Base-by-base conservation (phyloP, 2,113 vertebrate species). In the Cyanoderma ruficeps region DNA sequence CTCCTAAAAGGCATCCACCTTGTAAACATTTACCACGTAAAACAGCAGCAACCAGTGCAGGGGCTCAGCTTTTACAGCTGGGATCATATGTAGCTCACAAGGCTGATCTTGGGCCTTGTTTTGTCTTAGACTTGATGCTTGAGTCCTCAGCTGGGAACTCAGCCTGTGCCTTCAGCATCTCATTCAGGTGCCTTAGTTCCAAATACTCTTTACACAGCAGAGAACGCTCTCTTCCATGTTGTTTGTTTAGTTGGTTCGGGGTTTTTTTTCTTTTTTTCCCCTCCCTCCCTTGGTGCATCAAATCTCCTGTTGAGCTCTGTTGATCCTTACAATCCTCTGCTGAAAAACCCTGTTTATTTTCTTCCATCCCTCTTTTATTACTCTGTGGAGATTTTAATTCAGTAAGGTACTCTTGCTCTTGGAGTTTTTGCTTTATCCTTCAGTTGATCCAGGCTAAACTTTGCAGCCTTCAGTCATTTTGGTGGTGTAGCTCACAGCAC, bases 251-350 rank as follows among this genome's bases (percentile, higher is more conserved):
- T 35, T 46, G 12, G 2, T 35, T 27, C 49, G 16, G 19, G 47
- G 22, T 13, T 23, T 14, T 30, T 39, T 50, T 2, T 39, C 17
- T 10, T 18, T 28, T 5, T 2, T 0, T 1, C 37, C 1, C 3
- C 5, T 2, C 4, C 7, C 3, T 27, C 3, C 6, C 4, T 39
- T 6, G 3, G 7, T 47, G 13, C 16, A 15, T 79, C 15, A 56
- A n/a, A 25, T 53, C 20, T 69, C 11, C n/a, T 15, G 8, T 52
- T 35, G 56, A 52, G 12, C 10, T 67, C 27, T 80, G 20, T 6
- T 56, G 24, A 27, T 50, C 49, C 24, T 15, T 50, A 25, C 49
- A 50, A 50, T 50, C 49, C 49, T 27, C 49, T 50, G 49, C 49
- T 50, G 46, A 60, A 10, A 6, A n/a, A 7, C 2, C 2, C 5